A percentile compares a stretch with the other conserved stretches of the same genome.
phyloP scores from a whole-genome alignment of 2,888 invertebrate genomes.

The Candidula unifasciata region DNA sequence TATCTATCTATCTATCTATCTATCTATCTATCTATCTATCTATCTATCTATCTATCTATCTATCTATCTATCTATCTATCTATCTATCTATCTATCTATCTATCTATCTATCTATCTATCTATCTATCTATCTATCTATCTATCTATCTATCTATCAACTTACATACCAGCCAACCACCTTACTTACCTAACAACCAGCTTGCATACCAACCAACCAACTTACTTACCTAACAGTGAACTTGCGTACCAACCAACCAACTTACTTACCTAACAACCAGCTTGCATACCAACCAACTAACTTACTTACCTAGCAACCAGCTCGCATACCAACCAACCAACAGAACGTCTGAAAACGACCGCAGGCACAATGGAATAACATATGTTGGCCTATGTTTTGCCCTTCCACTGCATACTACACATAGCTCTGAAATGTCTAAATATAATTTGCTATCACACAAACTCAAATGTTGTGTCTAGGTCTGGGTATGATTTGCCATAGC shows the following conservation, averaged over 20 bases:
- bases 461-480: too few relatives aligned
- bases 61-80: constrained; percentile 22
- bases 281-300: not conserved
- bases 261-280: not conserved
- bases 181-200: not conserved
- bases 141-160: not conserved
- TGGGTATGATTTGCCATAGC: too few relatives aligned
- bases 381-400: too few relatives aligned
- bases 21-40: too few relatives aligned
- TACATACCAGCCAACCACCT: not conserved
- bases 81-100: constrained; percentile 18
- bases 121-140: constrained; percentile 6
- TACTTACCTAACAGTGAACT: not conserved
- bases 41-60: constrained; percentile 10
- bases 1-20: too few relatives aligned
- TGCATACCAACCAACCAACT: not conserved
- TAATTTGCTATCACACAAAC: too few relatives aligned
- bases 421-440: too few relatives aligned
- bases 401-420: too few relatives aligned
- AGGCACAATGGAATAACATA: too few relatives aligned
- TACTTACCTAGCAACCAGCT: not conserved
- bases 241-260: not conserved
- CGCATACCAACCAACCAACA: not conserved
- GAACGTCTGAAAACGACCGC: too few relatives aligned
- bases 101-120: constrained; percentile 14